Percentiles rank a stretch among this genome's conserved stretches.
Conservation (phyloP, 2,113 vertebrate species). For the Chionomys nivalis region DNA sequence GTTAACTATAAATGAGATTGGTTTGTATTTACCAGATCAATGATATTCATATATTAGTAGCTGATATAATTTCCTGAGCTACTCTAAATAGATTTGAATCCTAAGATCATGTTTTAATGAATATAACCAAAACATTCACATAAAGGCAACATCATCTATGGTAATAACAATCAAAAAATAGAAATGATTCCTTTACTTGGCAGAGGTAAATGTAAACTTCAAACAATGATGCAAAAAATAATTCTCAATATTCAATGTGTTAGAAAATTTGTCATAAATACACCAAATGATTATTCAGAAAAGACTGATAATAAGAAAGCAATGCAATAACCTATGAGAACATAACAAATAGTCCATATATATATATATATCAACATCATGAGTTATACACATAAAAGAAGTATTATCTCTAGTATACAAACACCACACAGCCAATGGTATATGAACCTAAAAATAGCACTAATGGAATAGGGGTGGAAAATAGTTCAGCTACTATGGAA, state of each 20-base stretch:
- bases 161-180: background rate
- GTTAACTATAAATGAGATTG: constrained; percentile 19
- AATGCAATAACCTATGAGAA: background rate
- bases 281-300: background rate
- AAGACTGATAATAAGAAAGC: background rate
- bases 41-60: background rate
- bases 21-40: constrained; percentile 33
- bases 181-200: background rate
- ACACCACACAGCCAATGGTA: background rate
- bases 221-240: background rate
- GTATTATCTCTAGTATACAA: background rate
- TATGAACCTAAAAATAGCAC: background rate
- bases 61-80: background rate
- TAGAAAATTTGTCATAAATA: background rate
- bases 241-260: background rate
- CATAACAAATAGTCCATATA: too few relatives aligned
- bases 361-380: background rate
- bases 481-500: background rate
- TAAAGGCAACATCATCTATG: background rate
- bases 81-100: constrained; percentile 12
- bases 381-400: background rate
- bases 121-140: background rate
- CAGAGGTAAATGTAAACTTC: background rate
- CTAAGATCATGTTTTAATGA: constrained; percentile 39
- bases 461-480: background rate